Evolutionary conservation across 2,888 invertebrate genomes (phyloP), one percentile per base, ranked within the genome.

Genomic region (Oligia fasciuncula): DNA sequence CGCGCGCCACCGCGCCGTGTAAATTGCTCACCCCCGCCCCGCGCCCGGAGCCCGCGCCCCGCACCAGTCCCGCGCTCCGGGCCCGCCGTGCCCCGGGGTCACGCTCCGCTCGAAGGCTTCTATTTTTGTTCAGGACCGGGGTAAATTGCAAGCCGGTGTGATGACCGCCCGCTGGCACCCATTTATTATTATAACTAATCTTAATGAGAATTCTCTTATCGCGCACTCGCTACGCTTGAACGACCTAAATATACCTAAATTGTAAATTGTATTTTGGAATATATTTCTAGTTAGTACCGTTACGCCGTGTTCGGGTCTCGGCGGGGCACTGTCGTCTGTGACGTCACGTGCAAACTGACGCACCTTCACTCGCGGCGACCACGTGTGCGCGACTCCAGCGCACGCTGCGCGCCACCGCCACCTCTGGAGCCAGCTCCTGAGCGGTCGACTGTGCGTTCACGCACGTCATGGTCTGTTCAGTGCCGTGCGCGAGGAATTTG

Each of bases 101-200:
- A 85, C 87, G 87, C 85, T 85, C 84, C 87, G 87, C 85, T 84
- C 86, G 69, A 87, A 88, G 86, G 85, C 87, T 87, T 89, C 89
- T 90, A 90, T 89, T 89, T 90, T 84, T 83, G 85, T 90, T 87
- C 79, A 78, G 77, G 77, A 83, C 86, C 85, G 79, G 85, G 84
- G 84, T 82, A 89, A 90, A 86, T 88, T 86, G 86, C 86, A 80
- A 85, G 79, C 77, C 85, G 81, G 79, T 85, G 80, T 85, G 83
- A 85, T 85, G 88, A 80, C 88, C 87, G 87, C 88, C 90, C 84
- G 90, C 87, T 81, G 87, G 73, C 86, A 78, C 54, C 81, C 87
- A 88, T 88, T 88, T 87, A 88, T 88, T 85, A 85, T 85, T 88
- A 89, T 84, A 89, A 89, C 81, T 88, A 82, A 89, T 87, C 89